Percentiles rank a stretch among this genome's conserved stretches.
These are phyloP conservation scores for Sorex maritimensis DNA, from an alignment of 2,797 vertebrate species.

Conservation along the genomic window DNA sequence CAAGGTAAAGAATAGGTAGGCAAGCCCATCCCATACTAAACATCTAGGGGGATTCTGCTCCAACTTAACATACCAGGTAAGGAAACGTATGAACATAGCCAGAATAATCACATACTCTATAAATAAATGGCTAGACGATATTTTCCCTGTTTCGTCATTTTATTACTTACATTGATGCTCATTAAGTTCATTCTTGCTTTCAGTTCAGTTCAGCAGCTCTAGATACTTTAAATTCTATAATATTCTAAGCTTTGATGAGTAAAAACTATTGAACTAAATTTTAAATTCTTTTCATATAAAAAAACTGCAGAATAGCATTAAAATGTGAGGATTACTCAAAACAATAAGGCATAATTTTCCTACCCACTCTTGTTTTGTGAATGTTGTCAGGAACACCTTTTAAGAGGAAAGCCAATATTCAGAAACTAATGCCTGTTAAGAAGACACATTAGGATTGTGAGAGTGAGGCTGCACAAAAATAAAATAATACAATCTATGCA, in stretches of 20 bases:
- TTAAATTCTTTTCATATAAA: conserved; percentile 1
- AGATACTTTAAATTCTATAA: no score
- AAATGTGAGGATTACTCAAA: background rate
- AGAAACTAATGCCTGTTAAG: conserved; percentile 52
- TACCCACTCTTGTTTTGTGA: conserved; percentile 15
- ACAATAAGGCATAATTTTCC: conserved; percentile 38
- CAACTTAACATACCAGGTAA: background rate
- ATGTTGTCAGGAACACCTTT: conserved; percentile 7
- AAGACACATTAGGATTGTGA: background rate
- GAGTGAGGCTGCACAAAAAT: background rate
- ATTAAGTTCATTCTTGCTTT: conserved; percentile 26
- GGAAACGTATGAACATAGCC: background rate
- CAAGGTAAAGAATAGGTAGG: background rate
- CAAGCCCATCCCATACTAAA: background rate
- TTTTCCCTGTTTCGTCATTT: background rate
- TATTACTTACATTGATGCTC: background rate
- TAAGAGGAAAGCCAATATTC: conserved; percentile 55
- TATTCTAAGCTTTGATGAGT: no score
- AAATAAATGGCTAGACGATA: background rate
- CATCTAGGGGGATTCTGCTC: background rate
- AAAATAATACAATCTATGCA: conserved; percentile 39
- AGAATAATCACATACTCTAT: background rate
- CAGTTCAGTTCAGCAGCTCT: background rate
- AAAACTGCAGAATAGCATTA: conserved; percentile 46
- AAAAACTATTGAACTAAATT: background rate